A percentile compares a stretch with the other conserved stretches of the same genome.
Conservation (phyloP, 2,797 vertebrate genomes). For the Neosalanx taihuensis region DNA sequence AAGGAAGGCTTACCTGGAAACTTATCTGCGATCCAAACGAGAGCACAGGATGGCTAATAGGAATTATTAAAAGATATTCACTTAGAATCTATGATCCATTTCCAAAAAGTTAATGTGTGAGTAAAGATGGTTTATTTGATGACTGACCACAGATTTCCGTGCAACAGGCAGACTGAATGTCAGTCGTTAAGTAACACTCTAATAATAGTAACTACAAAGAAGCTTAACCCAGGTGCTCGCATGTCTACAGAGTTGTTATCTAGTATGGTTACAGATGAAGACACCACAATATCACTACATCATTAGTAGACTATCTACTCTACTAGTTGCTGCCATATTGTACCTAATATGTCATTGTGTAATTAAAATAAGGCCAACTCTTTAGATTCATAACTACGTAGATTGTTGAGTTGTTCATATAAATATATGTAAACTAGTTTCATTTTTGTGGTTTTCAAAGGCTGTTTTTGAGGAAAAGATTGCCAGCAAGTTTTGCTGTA, state of each 20-base stretch:
- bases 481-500: background rate
- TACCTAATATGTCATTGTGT: no score
- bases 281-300: no score
- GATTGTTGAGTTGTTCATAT: no score
- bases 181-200: conserved; percentile 22
- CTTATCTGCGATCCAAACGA: conserved; percentile 31
- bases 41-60: background rate
- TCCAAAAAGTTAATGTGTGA: background rate
- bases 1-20: background rate
- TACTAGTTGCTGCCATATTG: no score
- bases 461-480: no score
- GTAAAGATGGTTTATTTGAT: background rate
- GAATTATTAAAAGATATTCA: background rate
- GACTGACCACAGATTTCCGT: background rate
- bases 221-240: conserved; percentile 29
- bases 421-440: no score
- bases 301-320: no score
- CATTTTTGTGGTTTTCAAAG: no score
- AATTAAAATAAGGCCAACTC: no score
- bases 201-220: conserved; percentile 44
- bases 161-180: conserved; percentile 7
- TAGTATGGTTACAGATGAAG: background rate
- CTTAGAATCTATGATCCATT: background rate
- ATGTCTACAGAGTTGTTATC: background rate
- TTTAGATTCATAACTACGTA: no score